Evolutionary conservation across 2,888 invertebrate species (phyloP), one percentile per base, ranked within the genome.

Genomic region (Heteromurus nitidus): DNA sequence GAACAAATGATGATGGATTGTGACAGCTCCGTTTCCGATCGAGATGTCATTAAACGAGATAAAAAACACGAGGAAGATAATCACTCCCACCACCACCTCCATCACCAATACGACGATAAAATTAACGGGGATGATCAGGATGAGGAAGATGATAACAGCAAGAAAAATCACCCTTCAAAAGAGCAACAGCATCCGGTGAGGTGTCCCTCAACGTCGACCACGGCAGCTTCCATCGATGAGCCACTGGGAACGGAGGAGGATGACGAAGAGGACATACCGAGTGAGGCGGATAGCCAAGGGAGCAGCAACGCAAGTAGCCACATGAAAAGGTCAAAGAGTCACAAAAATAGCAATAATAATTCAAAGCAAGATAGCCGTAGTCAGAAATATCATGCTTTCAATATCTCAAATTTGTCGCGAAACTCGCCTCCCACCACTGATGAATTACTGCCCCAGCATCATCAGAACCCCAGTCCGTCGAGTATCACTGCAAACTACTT

Each of bases 1-100:
- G 84, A 85, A 53, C 82, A 82, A 75, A 84, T 85, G 83, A 82
- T 86, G 75, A 82, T 84, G 53, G 87, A 86, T 79, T 85, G 85
- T 79, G 85, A 85, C 83, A 85, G 84, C 69, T 84, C 84, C 16
- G 67, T 82, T 16, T 83, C 85, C 1, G 84, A 84, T 30, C 58
- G 30, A 55, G 44, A 42, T 70, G 65, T 65, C 62, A 64, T 65
- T 72, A 72, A 42, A 69, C 30, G 53, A 72, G 72, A 72, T 36
- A 79, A 64, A 44, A 64, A 53, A 76, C 62, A 62, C 26, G 50
- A 22, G 16, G 58, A 22, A 13, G 58, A n/a, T 58, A n/a, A 24
- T 24, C 24, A 58, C 2, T 28, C 13, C 22, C 44, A 9, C n/a
- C 65, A 36, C 20, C 30, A 67, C 44, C 44, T 3, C 22, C 55